Evolutionary conservation across 2,888 invertebrate species (phyloP).

Genomic region (Nesidiocoris tenuis): DNA sequence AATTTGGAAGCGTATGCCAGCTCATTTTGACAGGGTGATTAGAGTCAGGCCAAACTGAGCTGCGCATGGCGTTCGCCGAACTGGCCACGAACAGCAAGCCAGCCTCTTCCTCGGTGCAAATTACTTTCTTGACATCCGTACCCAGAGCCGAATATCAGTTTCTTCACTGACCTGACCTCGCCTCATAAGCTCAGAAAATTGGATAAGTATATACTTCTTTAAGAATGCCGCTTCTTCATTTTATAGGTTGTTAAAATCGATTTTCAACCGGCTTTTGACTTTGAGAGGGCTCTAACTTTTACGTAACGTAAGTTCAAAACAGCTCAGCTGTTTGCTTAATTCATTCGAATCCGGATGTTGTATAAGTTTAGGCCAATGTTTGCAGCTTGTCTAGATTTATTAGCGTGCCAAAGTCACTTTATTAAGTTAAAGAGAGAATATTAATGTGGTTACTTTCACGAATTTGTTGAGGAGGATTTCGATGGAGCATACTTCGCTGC

Average conservation of each 20-base stretch:
- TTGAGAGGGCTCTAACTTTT: not conserved
- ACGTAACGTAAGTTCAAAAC: not conserved
- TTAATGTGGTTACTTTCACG: too few relatives aligned
- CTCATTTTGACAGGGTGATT: too few relatives aligned
- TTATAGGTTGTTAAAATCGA: not conserved
- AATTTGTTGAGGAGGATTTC: too few relatives aligned
- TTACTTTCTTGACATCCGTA: not conserved
- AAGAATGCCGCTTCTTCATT: not conserved
- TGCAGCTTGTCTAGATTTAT: not conserved
- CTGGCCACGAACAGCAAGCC: too few relatives aligned
- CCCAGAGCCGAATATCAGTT: not conserved
- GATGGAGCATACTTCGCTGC: too few relatives aligned
- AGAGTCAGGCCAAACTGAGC: too few relatives aligned
- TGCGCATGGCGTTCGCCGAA: too few relatives aligned
- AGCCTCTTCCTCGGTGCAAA: not conserved
- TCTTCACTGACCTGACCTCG: not conserved
- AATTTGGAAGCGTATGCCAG: too few relatives aligned
- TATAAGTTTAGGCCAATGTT: not conserved
- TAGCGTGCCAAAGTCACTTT: not conserved
- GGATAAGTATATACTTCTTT: not conserved
- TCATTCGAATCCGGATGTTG: not conserved
- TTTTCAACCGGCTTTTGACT: not conserved
- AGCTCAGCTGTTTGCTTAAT: not conserved
- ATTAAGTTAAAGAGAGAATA: too few relatives aligned
- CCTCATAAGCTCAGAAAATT: not conserved